Evolutionary conservation across 1,140 invertebrate genomes (phyloP).

Genomic region (Atta colombica): DNA sequence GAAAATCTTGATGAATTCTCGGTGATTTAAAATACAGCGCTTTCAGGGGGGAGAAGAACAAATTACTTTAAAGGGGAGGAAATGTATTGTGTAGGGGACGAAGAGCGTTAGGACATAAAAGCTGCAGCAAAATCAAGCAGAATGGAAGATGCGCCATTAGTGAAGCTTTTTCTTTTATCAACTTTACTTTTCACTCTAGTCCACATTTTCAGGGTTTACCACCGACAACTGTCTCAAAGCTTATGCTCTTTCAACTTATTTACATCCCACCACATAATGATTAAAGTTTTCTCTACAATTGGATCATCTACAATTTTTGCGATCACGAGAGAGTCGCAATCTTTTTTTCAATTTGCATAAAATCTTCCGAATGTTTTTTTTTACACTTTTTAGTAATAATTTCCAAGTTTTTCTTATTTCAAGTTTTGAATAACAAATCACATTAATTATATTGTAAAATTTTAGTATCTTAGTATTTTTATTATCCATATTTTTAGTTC

Average conservation of each 20-base stretch:
- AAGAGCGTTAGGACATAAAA: conserved; percentile 38
- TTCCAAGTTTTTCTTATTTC: not conserved
- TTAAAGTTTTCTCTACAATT: conserved; percentile 10
- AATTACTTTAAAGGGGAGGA: conserved; percentile 58
- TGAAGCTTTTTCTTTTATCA: conserved; percentile 34
- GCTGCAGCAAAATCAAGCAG: conserved; percentile 38
- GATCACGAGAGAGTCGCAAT: not conserved
- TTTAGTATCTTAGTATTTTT: not conserved
- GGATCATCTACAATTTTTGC: conserved; percentile 9
- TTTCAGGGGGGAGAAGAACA: conserved; percentile 1
- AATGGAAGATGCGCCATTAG: conserved; percentile 44
- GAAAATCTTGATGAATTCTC: conserved; percentile 19
- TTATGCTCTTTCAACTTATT: conserved; percentile 24
- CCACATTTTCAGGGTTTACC: conserved; percentile 45
- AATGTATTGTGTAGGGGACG: conserved; percentile 50
- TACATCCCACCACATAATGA: not conserved
- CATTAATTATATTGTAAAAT: not conserved
- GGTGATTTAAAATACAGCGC: conserved; percentile 42
- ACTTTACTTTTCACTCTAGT: conserved; percentile 42
- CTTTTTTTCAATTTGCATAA: not conserved
- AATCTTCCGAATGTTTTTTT: not conserved
- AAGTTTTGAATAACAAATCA: not conserved
- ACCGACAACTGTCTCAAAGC: conserved; percentile 1
- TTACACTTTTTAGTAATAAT: not conserved
- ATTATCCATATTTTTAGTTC: not conserved